These are phyloP conservation scores for Phyllopteryx taeniolatus DNA, from an alignment of 2,113 vertebrate genomes.

Conservation along the genomic window DNA sequence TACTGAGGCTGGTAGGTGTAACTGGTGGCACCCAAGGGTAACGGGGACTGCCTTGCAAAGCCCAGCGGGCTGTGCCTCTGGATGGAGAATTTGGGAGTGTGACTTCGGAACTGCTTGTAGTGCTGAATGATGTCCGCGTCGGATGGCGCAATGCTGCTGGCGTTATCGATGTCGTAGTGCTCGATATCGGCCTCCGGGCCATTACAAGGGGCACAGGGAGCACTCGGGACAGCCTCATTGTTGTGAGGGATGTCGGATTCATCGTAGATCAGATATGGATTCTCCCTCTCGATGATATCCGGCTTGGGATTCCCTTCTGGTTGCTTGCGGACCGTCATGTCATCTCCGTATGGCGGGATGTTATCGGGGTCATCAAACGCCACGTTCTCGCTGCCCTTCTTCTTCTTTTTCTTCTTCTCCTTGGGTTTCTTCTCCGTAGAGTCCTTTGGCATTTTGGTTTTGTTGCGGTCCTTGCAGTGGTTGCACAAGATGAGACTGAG, in stretches of 20 bases:
- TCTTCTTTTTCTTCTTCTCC: slow-evolving; percentile 95
- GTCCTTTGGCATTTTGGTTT: slow-evolving; percentile 78
- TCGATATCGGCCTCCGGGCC: slow-evolving; percentile 85
- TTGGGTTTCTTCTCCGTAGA: slow-evolving; percentile 84
- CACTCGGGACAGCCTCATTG: slow-evolving; percentile 85
- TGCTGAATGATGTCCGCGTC: slow-evolving; percentile 97
- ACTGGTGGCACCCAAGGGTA: slow-evolving; percentile 88
- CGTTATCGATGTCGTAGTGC: slow-evolving; percentile 96
- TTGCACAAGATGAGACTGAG: slow-evolving; percentile 92
- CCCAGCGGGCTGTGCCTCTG: slow-evolving; percentile 95
- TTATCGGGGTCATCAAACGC: slow-evolving; percentile 94
- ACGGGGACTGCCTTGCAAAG: slow-evolving; percentile 90
- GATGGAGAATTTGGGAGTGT: slow-evolving; percentile 94
- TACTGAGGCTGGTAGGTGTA: slow-evolving; percentile 89
- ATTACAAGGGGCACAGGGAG: slow-evolving; percentile 81
- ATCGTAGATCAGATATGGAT: slow-evolving; percentile 94
- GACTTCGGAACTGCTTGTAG: slow-evolving; percentile 96
- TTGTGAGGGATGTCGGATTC: slow-evolving; percentile 86
- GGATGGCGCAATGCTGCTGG: slow-evolving; percentile 96
- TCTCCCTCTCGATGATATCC: slow-evolving; percentile 95
- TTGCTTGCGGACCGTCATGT: slow-evolving; percentile 94
- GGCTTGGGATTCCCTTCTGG: slow-evolving; percentile 97
- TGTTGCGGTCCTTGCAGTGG: slow-evolving; percentile 84
- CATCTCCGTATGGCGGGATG: slow-evolving; percentile 89
- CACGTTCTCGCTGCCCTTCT: slow-evolving; percentile 95